A percentile compares a stretch with the other conserved stretches of the same genome.
Evolutionary conservation across 2,113 vertebrate species (phyloP).

Genomic region (Cephalopholis sonnerati): DNA sequence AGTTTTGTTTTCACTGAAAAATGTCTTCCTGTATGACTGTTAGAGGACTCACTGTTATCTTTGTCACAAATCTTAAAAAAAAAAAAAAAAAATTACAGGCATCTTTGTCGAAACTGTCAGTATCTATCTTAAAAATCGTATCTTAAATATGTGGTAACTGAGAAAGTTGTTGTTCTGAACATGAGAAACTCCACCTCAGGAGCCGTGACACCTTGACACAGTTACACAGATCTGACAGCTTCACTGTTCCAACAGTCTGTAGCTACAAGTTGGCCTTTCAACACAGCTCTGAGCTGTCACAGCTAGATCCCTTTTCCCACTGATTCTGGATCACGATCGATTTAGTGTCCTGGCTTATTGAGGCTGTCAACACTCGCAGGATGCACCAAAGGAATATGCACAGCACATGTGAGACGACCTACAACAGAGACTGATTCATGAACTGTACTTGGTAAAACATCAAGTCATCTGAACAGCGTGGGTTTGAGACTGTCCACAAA

Average conservation of each 20-base stretch:
- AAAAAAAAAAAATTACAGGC: too few relatives aligned
- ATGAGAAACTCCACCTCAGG: background rate
- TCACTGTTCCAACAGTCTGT: background rate
- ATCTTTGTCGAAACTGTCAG: too few relatives aligned
- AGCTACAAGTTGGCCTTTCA: background rate
- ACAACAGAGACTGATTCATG: background rate
- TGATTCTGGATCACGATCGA: background rate
- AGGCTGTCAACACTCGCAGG: background rate
- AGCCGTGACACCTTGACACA: background rate
- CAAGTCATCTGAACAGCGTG: background rate
- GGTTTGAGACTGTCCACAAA: background rate
- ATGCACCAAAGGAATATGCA: constrained; percentile 1
- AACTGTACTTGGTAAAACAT: background rate
- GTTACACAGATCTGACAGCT: background rate
- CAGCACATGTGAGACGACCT: background rate
- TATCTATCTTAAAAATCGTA: too few relatives aligned
- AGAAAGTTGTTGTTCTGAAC: background rate
- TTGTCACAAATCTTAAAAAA: too few relatives aligned
- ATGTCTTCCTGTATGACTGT: too few relatives aligned
- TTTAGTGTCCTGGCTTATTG: background rate
- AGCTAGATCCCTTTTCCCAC: background rate
- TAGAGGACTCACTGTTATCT: too few relatives aligned
- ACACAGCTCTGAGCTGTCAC: background rate
- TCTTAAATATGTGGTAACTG: too few relatives aligned
- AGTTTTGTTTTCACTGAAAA: too few relatives aligned